These are phyloP conservation scores for Parapsyche elsis DNA, from an alignment of 1,140 invertebrate genomes.

Conservation along the genomic window DNA sequence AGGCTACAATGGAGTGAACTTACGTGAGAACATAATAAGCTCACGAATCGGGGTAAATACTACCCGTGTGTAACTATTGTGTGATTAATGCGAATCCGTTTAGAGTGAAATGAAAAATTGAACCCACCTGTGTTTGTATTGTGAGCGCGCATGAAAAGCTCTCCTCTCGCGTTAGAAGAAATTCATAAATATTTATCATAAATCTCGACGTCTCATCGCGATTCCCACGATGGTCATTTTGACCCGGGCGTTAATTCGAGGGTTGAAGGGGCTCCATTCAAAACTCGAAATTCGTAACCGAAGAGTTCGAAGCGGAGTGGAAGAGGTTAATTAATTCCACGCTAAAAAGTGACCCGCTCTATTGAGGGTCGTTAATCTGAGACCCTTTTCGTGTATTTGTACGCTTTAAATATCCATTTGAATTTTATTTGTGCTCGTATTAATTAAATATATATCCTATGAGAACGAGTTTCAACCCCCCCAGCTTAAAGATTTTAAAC, in stretches of 20 bases:
- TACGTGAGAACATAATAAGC: no score
- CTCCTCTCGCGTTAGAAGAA: background rate
- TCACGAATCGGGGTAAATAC: background rate
- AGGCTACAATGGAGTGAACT: no score
- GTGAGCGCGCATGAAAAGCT: background rate
- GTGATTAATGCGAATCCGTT: background rate
- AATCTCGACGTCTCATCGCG: background rate
- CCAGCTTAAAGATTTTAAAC: no score
- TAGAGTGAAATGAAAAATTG: slow-evolving; percentile 5
- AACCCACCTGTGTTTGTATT: background rate
- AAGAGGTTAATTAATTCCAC: slow-evolving; percentile 25
- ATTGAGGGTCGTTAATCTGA: no score
- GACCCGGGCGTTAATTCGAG: slow-evolving; percentile 9
- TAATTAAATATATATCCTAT: no score
- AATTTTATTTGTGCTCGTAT: no score
- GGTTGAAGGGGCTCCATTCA: background rate
- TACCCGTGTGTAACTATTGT: background rate
- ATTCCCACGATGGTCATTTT: slow-evolving; percentile 31
- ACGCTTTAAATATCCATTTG: no score
- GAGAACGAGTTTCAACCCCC: no score
- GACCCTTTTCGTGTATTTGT: no score
- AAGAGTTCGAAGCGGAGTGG: background rate
- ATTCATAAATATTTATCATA: slow-evolving; percentile 38
- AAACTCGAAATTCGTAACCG: slow-evolving; percentile 13
- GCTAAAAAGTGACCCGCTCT: no score